phyloP scores from a whole-genome alignment of 2,888 invertebrate species.

The Pogonocherus hispidulus region DNA sequence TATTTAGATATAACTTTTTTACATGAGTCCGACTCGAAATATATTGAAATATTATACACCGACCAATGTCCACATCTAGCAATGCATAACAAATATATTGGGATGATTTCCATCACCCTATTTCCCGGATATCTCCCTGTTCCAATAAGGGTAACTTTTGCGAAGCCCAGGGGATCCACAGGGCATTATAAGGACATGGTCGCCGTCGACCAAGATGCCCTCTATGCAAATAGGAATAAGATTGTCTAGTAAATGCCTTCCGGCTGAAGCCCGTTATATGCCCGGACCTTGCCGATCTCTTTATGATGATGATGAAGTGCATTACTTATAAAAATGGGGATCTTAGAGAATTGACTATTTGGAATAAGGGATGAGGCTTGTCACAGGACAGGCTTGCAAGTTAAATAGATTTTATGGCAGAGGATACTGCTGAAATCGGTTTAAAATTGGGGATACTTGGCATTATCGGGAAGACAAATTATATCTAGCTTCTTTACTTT shows the following conservation, averaged over 20 bases:
- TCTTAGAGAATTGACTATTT: constrained; percentile 46
- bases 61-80: constrained; percentile 67
- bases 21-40: constrained; percentile 54
- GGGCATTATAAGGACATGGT: constrained; percentile 56
- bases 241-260: constrained; percentile 56
- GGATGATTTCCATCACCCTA: constrained; percentile 66
- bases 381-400: constrained; percentile 1
- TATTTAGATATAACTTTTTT: constrained; percentile 60
- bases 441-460: not conserved
- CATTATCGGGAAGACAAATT: not conserved
- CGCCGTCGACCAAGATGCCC: constrained; percentile 54
- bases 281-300: constrained; percentile 52
- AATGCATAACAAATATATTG: constrained; percentile 68
- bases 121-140: constrained; percentile 53
- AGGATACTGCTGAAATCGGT: not conserved
- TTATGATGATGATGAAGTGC: constrained; percentile 60
- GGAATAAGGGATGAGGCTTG: constrained; percentile 33
- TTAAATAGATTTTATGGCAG: constrained; percentile 16
- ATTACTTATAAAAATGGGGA: constrained; percentile 54
- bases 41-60: constrained; percentile 69
- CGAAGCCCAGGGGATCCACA: constrained; percentile 55
- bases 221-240: constrained; percentile 62
- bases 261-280: constrained; percentile 42
- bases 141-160: constrained; percentile 58
- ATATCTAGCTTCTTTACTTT: not conserved